Conservation (phyloP, 2,113 vertebrate species). For the Xiphophorus couchianus region DNA sequence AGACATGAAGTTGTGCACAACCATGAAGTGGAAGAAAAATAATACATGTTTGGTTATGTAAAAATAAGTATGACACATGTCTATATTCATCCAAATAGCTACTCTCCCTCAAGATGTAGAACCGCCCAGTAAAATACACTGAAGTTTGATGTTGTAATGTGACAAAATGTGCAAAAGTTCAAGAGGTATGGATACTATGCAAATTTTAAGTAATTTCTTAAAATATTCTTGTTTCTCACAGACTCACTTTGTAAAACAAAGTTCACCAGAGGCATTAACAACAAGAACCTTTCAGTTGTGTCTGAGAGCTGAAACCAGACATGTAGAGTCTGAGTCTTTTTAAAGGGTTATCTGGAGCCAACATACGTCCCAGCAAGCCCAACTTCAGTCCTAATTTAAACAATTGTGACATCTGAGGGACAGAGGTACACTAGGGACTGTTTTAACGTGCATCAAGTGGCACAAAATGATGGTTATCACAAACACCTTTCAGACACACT, state of each 20-base stretch:
- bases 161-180: neutral
- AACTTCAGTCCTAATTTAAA: conserved; percentile 73
- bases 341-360: conserved; percentile 54
- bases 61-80: neutral
- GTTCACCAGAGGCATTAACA: conserved; percentile 43
- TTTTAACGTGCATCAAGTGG: conserved; percentile 62
- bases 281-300: conserved; percentile 37
- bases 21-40: neutral
- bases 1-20: neutral
- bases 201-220: neutral
- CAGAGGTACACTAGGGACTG: conserved; percentile 55
- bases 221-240: conserved; percentile 9
- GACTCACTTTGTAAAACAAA: conserved; percentile 35
- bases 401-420: conserved; percentile 58
- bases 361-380: conserved; percentile 51
- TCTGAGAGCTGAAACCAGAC: conserved; percentile 29
- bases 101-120: neutral
- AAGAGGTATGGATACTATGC: neutral
- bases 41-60: neutral
- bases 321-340: conserved; percentile 31
- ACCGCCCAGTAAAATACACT: neutral
- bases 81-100: neutral
- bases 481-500: conserved; percentile 55
- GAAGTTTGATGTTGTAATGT: neutral
- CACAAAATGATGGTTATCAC: conserved; percentile 74